Percentiles rank a stretch among this genome's conserved stretches.
Evolutionary conservation across 2,888 invertebrate genomes (phyloP).

Genomic region (Thelaira solivaga): DNA sequence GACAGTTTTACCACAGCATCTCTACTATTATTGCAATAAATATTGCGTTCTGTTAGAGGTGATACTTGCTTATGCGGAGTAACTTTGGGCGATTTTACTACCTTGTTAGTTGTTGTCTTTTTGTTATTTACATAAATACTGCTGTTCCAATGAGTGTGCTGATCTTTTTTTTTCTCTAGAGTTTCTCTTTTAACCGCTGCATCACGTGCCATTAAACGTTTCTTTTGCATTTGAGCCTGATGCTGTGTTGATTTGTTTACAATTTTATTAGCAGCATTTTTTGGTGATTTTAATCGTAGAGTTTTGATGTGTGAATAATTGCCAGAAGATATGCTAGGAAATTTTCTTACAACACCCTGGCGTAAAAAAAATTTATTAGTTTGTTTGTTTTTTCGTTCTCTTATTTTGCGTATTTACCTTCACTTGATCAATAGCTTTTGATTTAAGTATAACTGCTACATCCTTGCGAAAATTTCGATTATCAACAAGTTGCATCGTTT

Average conservation of each 20-base stretch:
- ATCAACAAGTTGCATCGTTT: constrained; percentile 82
- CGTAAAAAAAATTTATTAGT: too few species aligned
- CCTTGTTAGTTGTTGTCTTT: background rate
- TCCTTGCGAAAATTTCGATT: constrained; percentile 82
- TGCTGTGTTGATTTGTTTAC: constrained; percentile 51
- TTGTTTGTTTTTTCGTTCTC: too few species aligned
- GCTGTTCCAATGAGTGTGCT: constrained; percentile 19
- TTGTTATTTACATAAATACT: constrained; percentile 33
- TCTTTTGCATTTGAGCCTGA: constrained; percentile 34
- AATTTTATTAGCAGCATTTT: constrained; percentile 58
- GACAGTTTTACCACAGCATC: constrained; percentile 26
- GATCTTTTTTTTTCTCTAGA: background rate
- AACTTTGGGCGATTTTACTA: constrained; percentile 14
- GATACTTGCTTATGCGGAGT: constrained; percentile 60
- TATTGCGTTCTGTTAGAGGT: constrained; percentile 70
- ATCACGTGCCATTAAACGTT: constrained; percentile 36
- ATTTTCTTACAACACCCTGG: constrained; percentile 72
- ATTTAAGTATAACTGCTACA: constrained; percentile 82
- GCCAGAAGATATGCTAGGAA: constrained; percentile 70
- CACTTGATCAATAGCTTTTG: constrained; percentile 74
- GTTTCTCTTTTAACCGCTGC: constrained; percentile 23
- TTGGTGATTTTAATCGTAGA: constrained; percentile 75
- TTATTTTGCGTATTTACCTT: constrained; percentile 66
- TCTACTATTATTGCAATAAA: constrained; percentile 39
- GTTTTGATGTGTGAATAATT: constrained; percentile 66